Conservation (phyloP, 1,140 invertebrate genomes). For the Lucilia sericata region DNA sequence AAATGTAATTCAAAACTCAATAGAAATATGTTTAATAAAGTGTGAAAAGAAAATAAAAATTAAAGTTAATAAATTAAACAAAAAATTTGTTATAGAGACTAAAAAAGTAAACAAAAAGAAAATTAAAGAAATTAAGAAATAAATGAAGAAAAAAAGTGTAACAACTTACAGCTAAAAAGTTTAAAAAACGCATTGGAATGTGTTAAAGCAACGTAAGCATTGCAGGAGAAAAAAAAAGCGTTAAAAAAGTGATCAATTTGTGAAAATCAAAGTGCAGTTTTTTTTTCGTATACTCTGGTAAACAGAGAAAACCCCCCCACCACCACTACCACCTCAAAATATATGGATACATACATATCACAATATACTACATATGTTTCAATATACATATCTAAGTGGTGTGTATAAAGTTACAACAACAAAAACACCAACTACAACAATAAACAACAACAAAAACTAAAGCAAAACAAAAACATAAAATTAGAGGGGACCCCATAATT, state of each 20-base stretch:
- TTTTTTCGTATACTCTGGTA: neutral
- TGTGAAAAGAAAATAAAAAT: neutral
- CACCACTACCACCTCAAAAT: neutral
- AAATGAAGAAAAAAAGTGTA: neutral
- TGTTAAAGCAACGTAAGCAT: constrained; percentile 17
- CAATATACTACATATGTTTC: neutral
- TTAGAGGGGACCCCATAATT: constrained; percentile 10
- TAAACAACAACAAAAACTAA: neutral
- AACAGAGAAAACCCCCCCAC: constrained; percentile 15
- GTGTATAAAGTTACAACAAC: neutral
- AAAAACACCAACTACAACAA: neutral
- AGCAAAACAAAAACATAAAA: neutral
- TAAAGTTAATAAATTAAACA: neutral
- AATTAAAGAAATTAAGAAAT: neutral
- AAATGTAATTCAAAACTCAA: neutral
- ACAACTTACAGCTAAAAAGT: neutral
- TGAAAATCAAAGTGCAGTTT: constrained; percentile 25
- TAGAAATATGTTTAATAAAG: neutral
- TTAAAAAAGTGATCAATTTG: constrained; percentile 22
- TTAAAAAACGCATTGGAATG: neutral
- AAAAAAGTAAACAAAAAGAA: neutral
- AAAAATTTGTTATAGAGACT: neutral
- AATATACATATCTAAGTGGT: neutral
- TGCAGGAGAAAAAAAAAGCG: neutral
- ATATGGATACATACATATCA: neutral